phyloP scores from a whole-genome alignment of 1,140 invertebrate species.

The Zaprionus lachaisei region DNA sequence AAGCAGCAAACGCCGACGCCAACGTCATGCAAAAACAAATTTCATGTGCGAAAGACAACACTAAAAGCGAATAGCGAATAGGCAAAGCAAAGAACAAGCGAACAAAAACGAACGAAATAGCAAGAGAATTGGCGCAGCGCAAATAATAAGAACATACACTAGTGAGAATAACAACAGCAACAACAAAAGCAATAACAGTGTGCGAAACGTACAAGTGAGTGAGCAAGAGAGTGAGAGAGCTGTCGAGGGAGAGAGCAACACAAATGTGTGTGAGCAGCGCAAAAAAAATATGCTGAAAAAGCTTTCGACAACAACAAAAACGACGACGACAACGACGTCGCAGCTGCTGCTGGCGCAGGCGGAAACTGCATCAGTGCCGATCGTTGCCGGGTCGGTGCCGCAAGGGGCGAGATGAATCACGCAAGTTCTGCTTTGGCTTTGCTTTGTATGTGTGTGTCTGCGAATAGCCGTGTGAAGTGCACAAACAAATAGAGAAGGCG shows the following conservation, averaged over 20 bases:
- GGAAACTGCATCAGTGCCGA: conserved; percentile 66
- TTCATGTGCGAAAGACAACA: conserved; percentile 50
- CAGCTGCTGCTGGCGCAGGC: conserved; percentile 63
- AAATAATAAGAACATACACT: conserved; percentile 55
- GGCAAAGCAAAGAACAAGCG: conserved; percentile 30
- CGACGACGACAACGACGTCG: conserved; percentile 31
- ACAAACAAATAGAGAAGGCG: conserved; percentile 59
- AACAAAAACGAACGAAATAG: conserved; percentile 36
- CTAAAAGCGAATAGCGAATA: conserved; percentile 47
- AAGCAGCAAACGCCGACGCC: conserved; percentile 44
- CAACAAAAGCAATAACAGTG: conserved; percentile 48
- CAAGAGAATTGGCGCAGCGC: conserved; percentile 52
- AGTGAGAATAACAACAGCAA: conserved; percentile 52
- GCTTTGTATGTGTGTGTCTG: conserved; percentile 31
- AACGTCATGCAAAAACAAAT: conserved; percentile 48
- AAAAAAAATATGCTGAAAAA: conserved; percentile 70
- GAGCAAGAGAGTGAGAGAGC: conserved; percentile 27
- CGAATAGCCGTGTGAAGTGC: conserved; percentile 52
- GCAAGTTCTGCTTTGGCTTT: conserved; percentile 56
- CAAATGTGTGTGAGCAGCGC: conserved; percentile 45
- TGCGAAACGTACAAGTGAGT: conserved; percentile 41
- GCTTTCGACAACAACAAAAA: conserved; percentile 41
- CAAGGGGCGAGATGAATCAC: conserved; percentile 69
- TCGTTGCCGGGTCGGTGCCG: conserved; percentile 35
- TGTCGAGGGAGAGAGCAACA: conserved; percentile 23